Conservation (phyloP, 2,113 vertebrate genomes). For the Pseudopipra pipra region DNA sequence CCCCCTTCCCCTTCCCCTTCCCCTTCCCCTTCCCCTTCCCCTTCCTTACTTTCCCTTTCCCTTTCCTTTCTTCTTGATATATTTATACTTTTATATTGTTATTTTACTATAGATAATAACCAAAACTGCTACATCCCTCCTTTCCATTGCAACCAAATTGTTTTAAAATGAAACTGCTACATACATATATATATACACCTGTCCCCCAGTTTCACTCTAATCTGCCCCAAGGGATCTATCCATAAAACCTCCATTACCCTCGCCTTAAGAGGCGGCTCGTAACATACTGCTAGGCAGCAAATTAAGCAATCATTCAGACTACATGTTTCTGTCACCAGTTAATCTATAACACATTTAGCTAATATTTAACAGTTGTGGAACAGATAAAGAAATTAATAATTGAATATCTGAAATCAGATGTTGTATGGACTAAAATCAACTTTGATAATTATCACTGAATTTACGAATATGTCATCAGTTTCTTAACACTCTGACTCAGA, state of each 20-base stretch:
- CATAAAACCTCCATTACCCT: not conserved
- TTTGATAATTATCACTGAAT: not conserved
- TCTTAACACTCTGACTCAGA: not conserved
- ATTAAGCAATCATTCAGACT: slow-evolving; percentile 24
- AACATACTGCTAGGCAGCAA: not conserved
- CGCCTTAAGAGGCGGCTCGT: accelerated
- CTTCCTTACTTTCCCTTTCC: not conserved
- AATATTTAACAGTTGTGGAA: slow-evolving; percentile 1
- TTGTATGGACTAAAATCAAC: not conserved
- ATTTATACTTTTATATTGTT: not conserved
- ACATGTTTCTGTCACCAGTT: slow-evolving; percentile 10
- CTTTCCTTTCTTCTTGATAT: not conserved
- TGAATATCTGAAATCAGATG: not conserved
- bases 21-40: no score
- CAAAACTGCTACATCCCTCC: not conserved
- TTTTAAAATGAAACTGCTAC: not conserved
- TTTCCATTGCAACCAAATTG: not conserved
- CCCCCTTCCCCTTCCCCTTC: no score
- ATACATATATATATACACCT: not conserved
- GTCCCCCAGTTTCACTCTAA: not conserved
- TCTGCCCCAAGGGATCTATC: not conserved
- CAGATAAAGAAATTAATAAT: not conserved
- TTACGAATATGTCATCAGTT: not conserved
- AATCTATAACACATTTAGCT: slow-evolving; percentile 26
- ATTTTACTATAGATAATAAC: not conserved